Evolutionary conservation across 2,888 invertebrate genomes (phyloP), one percentile per base, ranked within the genome.

Genomic region (Coelinius sp.): DNA sequence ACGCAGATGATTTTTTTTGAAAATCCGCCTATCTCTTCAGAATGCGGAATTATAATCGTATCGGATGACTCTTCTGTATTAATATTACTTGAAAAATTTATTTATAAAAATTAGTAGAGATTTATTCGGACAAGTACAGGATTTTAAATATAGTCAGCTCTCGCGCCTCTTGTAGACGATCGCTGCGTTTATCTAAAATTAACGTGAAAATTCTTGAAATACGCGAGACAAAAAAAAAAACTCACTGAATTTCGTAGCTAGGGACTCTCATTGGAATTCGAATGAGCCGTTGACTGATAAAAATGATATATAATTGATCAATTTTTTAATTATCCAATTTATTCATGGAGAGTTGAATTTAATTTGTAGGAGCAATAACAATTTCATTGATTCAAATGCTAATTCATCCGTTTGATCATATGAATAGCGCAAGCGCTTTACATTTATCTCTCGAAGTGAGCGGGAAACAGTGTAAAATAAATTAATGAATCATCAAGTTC

Each of bases 401-500:
- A 67, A 67, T 67, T 67, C 25, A 14, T 67, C 12, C 31, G n/a
- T 1, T 49, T 22, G 53, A 2, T 31, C 35, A 20, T 49, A 27
- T 27, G 22, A 22, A 17, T 53, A 53, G 52, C 53, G 67, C 53
- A 67, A 53, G 67, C 52, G 67, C 52, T n/a, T 52, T 52, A 41
- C 14, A 59, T 35, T 67, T 62, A 65, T 69, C 69, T 59, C 62
- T 46, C 20, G 44, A 46, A 38, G 22, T 49, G 65, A 67, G 68
- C 70, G 71, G 49, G 65, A 71, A 67, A 31, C 35, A 5, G 22
- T 20, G 53, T 38, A 41, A 63, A n/a, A 52, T 35, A 35, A 52
- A 68, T 38, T 62, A 2, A 27, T 10, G 52, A 38, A 41, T 27
- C 27, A 27, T 53, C 17, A 27, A 44, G 10, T 38, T 31, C 38